Conservation (phyloP, 1,140 invertebrate species). For the Thalassaphorura encarpata region DNA sequence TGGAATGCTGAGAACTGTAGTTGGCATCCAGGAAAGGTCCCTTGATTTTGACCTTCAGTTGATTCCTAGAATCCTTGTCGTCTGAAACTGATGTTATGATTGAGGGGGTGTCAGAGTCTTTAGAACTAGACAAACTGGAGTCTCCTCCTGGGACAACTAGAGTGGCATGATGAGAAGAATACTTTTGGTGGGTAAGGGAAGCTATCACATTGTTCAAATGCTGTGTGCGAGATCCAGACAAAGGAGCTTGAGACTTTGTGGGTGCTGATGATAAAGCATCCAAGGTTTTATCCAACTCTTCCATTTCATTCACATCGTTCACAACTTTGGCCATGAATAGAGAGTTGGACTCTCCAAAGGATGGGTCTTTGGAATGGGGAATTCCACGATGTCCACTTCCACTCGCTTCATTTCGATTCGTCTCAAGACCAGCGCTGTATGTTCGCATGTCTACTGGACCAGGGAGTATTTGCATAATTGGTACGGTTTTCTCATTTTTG, state of each 20-base stretch:
- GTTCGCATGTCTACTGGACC: slow-evolving; percentile 80
- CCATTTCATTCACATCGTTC: slow-evolving; percentile 51
- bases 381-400: slow-evolving; percentile 1
- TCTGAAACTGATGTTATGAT: background rate
- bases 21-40: slow-evolving; percentile 71
- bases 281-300: slow-evolving; percentile 66
- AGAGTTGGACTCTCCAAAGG: slow-evolving; percentile 50
- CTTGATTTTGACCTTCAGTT: slow-evolving; percentile 82
- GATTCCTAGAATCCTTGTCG: slow-evolving; percentile 52
- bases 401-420: slow-evolving; percentile 31
- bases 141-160: slow-evolving; percentile 4
- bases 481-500: slow-evolving; percentile 34
- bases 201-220: slow-evolving; percentile 8
- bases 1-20: slow-evolving; percentile 46
- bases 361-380: slow-evolving; percentile 17
- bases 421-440: slow-evolving; percentile 50
- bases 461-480: slow-evolving; percentile 56
- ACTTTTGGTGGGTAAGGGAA: too few relatives aligned
- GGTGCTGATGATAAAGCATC: slow-evolving; percentile 38
- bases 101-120: slow-evolving; percentile 1
- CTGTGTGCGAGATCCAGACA: too few relatives aligned
- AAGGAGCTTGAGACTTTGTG: slow-evolving; percentile 38
- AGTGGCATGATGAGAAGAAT: too few relatives aligned
- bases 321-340: slow-evolving; percentile 43
- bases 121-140: slow-evolving; percentile 1